phyloP scores from a whole-genome alignment of 2,113 vertebrate genomes.

The Pionites leucogaster region DNA sequence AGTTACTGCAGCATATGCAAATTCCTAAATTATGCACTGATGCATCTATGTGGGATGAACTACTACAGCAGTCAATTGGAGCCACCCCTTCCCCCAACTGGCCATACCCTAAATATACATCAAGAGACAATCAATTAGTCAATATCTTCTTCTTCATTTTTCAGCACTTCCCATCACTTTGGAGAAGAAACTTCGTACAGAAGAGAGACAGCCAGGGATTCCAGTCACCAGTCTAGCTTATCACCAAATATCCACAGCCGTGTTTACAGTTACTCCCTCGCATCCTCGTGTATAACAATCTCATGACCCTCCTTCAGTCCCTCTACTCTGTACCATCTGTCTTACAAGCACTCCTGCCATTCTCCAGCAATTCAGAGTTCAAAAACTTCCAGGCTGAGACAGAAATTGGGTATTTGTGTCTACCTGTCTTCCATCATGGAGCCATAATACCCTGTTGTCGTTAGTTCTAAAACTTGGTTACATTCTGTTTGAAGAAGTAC shows the following conservation, averaged over 20 bases:
- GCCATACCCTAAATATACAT: background rate
- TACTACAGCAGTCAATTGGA: background rate
- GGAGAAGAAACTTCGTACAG: background rate
- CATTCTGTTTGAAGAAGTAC: background rate
- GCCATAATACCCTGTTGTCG: background rate
- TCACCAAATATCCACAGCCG: background rate
- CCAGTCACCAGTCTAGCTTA: background rate
- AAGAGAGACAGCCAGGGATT: background rate
- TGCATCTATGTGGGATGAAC: background rate
- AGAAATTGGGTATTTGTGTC: background rate
- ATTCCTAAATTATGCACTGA: background rate
- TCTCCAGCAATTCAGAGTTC: background rate
- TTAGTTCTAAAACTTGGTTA: background rate
- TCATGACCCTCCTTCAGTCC: background rate
- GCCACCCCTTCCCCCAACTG: background rate
- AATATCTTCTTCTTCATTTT: background rate
- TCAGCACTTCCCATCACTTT: background rate
- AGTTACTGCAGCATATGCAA: background rate
- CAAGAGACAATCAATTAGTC: background rate
- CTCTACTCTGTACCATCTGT: background rate
- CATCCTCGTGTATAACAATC: background rate
- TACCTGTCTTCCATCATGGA: background rate
- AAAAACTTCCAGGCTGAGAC: background rate
- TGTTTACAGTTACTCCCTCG: background rate
- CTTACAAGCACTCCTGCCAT: background rate